Evolutionary conservation across 2,888 invertebrate genomes (phyloP).

Genomic region (Dolichomitus sp.): DNA sequence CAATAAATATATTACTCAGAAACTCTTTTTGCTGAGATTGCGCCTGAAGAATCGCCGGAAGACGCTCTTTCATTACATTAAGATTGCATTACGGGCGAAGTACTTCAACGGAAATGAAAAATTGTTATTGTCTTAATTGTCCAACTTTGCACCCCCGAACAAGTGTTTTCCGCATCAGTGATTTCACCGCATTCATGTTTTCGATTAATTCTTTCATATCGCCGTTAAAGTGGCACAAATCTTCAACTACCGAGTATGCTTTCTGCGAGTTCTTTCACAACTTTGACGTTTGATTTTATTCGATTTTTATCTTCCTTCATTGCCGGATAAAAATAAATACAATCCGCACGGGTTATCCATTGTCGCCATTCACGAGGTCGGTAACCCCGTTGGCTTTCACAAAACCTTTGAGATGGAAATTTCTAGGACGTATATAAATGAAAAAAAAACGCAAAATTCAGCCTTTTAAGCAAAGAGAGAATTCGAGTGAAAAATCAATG

Average conservation of each 20-base stretch:
- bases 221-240: not conserved
- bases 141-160: not conserved
- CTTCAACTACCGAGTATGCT: slow-evolving; percentile 14
- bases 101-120: not conserved
- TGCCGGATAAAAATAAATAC: slow-evolving; percentile 52
- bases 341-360: slow-evolving; percentile 51
- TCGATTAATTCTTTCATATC: not conserved
- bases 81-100: not conserved
- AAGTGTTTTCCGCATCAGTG: not conserved
- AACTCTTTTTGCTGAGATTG: slow-evolving; percentile 39
- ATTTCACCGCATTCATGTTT: not conserved
- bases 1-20: slow-evolving; percentile 62
- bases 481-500: slow-evolving; percentile 49
- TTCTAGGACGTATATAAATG: slow-evolving; percentile 50
- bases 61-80: not conserved
- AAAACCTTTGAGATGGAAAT: slow-evolving; percentile 71
- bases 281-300: slow-evolving; percentile 30
- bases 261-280: not conserved
- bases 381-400: slow-evolving; percentile 40
- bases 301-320: not conserved
- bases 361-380: slow-evolving; percentile 47
- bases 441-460: slow-evolving; percentile 45
- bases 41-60: not conserved
- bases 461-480: slow-evolving; percentile 43
- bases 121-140: slow-evolving; percentile 25